Evolutionary conservation across 64 coral and sea anemone species (phyloP).

Genomic region (Stichodactyla mertensii): DNA sequence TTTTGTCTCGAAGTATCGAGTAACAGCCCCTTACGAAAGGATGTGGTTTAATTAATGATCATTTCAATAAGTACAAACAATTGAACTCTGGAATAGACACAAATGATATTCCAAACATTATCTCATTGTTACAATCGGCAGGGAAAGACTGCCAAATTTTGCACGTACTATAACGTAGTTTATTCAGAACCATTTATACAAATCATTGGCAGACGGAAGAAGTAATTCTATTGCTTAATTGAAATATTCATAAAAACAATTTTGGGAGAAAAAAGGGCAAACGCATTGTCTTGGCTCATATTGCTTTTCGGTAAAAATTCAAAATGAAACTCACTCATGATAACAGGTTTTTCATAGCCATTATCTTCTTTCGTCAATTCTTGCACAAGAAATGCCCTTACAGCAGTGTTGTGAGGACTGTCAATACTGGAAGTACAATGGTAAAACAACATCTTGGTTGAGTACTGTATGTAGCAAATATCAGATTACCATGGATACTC

Average conservation of each 20-base stretch:
- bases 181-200: too few relatives aligned
- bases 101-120: too few relatives aligned
- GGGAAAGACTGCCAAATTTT: too few relatives aligned
- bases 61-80: too few relatives aligned
- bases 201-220: too few relatives aligned
- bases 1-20: constrained; percentile 21
- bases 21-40: constrained; percentile 3
- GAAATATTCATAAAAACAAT: too few relatives aligned
- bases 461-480: background rate
- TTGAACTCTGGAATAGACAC: too few relatives aligned
- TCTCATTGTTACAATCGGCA: too few relatives aligned
- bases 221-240: too few relatives aligned
- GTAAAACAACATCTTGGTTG: background rate
- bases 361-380: background rate
- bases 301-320: background rate
- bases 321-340: background rate
- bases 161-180: too few relatives aligned
- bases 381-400: background rate
- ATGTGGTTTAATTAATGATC: too few relatives aligned
- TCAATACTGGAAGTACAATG: background rate
- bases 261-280: background rate
- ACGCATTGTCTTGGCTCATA: background rate
- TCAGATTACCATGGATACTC: background rate
- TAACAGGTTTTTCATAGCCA: background rate
- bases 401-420: background rate